Base-by-base conservation (phyloP, 2,888 invertebrate species). In the Cephalotes varians region DNA sequence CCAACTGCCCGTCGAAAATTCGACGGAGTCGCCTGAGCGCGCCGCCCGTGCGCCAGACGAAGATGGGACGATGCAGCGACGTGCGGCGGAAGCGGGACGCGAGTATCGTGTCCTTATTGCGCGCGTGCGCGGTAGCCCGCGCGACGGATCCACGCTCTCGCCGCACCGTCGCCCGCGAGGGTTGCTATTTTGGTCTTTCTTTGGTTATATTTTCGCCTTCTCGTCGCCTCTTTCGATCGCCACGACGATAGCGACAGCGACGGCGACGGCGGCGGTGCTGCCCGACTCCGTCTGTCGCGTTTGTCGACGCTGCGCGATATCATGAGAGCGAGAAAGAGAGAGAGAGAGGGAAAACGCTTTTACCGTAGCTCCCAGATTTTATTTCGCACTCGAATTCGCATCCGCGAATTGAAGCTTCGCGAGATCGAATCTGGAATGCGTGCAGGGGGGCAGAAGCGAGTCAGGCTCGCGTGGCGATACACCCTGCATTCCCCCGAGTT, bases 1-100 rank as follows among this genome's bases (percentile, higher is more conserved):
- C 94, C 94, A 94, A 94, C 94, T 91, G 92, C 90, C 88, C 88
- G 88, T 89, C 88, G 90, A 91, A 90, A 92, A 90, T 91, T 90
- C 84, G 89, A 87, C 90, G 88, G 87, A 86, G 90, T 90, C 69
- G 77, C 90, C 89, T 88, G 91, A 88, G 88, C 90, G 88, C 88
- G 72, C 69, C 74, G 44, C 31, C 47, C 15, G 37, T 15, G 12
- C 37, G 51, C 3, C 5, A 18, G 56, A 86, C 85, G 82, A 84
- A 85, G 88, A 90, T 82, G 81, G 62, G 65, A 81, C 82, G 81
- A 81, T 84, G 65, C 74, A 67, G 54, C 62, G 31, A 72, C 40
- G 72, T 37, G 58, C 56, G 65, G 51, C 74, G 58, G 62, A 86
- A 62, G 86, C 65, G 74, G 56, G 74, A 83, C 62, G 49, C 79